These are phyloP conservation scores for Cenopis cana DNA, from an alignment of 2,888 invertebrate species.

Conservation along the genomic window DNA sequence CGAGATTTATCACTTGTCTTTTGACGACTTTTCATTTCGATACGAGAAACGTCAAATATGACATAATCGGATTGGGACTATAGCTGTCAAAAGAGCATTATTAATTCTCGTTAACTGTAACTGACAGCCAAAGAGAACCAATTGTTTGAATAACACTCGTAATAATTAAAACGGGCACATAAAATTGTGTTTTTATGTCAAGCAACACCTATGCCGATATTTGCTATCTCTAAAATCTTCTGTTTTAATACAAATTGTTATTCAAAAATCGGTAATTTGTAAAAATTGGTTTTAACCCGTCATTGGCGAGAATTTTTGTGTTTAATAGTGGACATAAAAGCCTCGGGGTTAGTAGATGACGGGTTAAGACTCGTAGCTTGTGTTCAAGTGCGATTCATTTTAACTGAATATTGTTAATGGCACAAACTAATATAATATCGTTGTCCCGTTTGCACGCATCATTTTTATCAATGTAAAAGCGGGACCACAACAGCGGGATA, in stretches of 20 bases:
- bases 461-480: neutral
- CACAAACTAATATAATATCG: neutral
- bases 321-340: too few species aligned
- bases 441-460: neutral
- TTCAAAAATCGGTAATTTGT: neutral
- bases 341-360: too few species aligned
- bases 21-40: too few species aligned
- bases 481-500: neutral
- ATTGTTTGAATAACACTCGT: neutral
- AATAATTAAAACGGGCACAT: neutral
- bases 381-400: neutral
- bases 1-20: too few species aligned
- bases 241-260: neutral
- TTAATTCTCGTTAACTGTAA: too few species aligned
- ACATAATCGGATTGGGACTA: too few species aligned
- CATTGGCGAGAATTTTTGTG: too few species aligned
- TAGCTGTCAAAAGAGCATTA: too few species aligned
- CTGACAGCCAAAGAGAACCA: too few species aligned
- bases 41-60: too few species aligned
- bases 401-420: neutral
- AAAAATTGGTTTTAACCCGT: neutral
- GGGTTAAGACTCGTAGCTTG: neutral
- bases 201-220: neutral
- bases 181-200: neutral
- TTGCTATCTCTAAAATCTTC: neutral